Percentiles rank a stretch among this genome's conserved stretches.
phyloP scores from a whole-genome alignment of 2,888 invertebrate species.

The Sussaba pulchella region DNA sequence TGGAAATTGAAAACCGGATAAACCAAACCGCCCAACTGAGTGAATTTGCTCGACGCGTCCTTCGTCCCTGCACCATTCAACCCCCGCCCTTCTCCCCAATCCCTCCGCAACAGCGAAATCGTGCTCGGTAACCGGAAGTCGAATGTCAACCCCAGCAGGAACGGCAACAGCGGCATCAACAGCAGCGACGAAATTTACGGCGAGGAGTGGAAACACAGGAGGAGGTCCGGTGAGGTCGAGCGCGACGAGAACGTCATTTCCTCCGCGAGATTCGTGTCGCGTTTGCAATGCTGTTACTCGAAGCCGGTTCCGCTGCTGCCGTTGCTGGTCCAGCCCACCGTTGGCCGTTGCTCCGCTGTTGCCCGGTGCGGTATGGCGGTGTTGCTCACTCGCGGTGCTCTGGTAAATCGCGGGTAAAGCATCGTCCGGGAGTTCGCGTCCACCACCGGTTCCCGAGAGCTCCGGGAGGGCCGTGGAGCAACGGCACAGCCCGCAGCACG shows the following conservation, averaged over 20 bases:
- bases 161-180: conserved; percentile 12
- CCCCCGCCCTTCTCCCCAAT: neutral
- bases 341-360: too few relatives aligned
- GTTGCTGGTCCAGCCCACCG: too few relatives aligned
- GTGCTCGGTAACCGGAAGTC: conserved; percentile 55
- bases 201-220: conserved; percentile 45
- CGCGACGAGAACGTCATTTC: conserved; percentile 71
- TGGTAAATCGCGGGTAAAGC: neutral
- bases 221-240: conserved; percentile 19
- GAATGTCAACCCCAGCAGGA: conserved; percentile 48
- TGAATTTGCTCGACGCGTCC: conserved; percentile 6
- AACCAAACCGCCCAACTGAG: neutral
- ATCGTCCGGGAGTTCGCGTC: neutral
- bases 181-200: conserved; percentile 52
- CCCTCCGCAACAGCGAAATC: conserved; percentile 11
- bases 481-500: conserved; percentile 48
- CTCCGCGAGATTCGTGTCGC: conserved; percentile 76
- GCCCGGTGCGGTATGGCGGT: too few relatives aligned
- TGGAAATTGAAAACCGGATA: neutral
- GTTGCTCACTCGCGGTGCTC: conserved; percentile 53
- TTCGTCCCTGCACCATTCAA: neutral
- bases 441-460: conserved; percentile 20
- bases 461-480: too few relatives aligned
- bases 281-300: conserved; percentile 61
- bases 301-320: neutral